These are phyloP conservation scores for Perizoma flavofasciatum DNA, from an alignment of 2,888 invertebrate species.

Conservation along the genomic window DNA sequence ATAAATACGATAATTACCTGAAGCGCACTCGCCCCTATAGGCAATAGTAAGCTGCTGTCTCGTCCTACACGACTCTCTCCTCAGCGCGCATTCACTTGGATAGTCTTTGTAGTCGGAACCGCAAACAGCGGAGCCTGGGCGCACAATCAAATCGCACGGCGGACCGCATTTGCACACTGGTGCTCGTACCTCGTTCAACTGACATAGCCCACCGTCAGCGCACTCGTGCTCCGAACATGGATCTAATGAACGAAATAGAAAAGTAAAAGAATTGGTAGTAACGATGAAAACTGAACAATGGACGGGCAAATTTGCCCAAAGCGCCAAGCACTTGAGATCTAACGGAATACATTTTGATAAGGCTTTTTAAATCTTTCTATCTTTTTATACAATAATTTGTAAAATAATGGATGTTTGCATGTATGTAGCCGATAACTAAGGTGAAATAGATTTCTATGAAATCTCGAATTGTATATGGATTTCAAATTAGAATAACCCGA, in stretches of 20 bases:
- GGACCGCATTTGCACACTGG: constrained; percentile 93
- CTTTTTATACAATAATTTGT: no score
- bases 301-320: not conserved
- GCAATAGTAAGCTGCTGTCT: constrained; percentile 89
- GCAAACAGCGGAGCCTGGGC: constrained; percentile 87
- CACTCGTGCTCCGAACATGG: constrained; percentile 92
- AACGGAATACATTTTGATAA: no score
- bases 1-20: constrained; percentile 80
- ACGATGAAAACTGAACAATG: not conserved
- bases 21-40: constrained; percentile 92
- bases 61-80: constrained; percentile 90
- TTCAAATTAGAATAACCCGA: no score
- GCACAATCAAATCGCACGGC: constrained; percentile 89
- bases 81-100: constrained; percentile 91
- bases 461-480: no score
- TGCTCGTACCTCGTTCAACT: constrained; percentile 89
- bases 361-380: no score
- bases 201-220: constrained; percentile 91
- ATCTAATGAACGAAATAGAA: constrained; percentile 80
- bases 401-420: no score
- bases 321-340: not conserved
- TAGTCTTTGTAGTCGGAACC: constrained; percentile 92
- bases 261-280: constrained; percentile 2
- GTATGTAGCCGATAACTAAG: no score
- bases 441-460: no score